Conservation (phyloP, 2,113 vertebrate species). For the Riparia riparia region DNA sequence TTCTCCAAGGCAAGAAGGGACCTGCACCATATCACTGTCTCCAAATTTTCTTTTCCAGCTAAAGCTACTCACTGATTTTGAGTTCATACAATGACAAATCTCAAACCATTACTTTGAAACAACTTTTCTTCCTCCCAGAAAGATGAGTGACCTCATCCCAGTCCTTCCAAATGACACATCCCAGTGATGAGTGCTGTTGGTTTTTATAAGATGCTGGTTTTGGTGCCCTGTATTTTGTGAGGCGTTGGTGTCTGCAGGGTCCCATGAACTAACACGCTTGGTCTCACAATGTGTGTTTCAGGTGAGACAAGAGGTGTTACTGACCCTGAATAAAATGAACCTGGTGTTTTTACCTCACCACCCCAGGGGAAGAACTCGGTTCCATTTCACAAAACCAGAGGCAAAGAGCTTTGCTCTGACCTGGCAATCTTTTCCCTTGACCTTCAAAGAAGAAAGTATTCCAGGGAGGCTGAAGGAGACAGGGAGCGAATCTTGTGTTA, state of each 20-base stretch:
- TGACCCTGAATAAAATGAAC: not conserved
- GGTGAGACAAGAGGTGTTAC: not conserved
- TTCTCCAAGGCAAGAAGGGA: not conserved
- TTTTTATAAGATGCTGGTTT: not conserved
- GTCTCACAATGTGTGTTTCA: not conserved
- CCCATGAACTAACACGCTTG: not conserved
- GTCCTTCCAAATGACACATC: not conserved
- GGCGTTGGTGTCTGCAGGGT: not conserved
- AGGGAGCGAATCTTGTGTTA: not conserved
- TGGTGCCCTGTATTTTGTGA: not conserved
- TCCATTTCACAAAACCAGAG: not conserved
- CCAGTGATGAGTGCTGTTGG: not conserved
- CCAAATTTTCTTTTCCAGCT: not conserved
- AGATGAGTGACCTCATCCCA: not conserved
- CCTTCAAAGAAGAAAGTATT: not conserved
- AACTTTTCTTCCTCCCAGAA: not conserved
- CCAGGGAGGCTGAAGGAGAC: not conserved
- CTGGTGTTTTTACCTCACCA: not conserved
- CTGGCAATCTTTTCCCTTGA: not conserved
- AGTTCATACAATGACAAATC: not conserved
- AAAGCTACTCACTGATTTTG: not conserved
- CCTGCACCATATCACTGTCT: not conserved
- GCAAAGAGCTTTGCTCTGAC: not conserved
- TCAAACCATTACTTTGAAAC: not conserved
- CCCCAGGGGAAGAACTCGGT: not conserved